Evolutionary conservation across 2,888 invertebrate genomes (phyloP), one percentile per base, ranked within the genome.

Genomic region (Seladonia tumulorum): DNA sequence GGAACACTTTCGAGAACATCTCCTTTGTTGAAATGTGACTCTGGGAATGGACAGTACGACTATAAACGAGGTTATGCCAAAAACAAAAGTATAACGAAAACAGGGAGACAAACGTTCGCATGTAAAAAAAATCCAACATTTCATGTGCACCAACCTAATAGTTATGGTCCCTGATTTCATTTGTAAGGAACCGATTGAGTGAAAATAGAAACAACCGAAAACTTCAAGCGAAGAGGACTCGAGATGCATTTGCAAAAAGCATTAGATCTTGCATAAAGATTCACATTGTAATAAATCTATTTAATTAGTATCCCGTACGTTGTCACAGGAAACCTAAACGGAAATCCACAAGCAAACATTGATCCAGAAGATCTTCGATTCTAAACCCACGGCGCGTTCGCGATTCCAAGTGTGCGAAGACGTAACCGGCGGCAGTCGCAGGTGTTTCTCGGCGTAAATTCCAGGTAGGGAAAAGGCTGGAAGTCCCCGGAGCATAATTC

Each of bases 401-500:
- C 60, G 29, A 63, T 29, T 63, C 16, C 5, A 14, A 63, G 16
- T 25, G 2, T 14, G 14, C 25, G 60, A 63, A 88, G 86, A 88
- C n/a, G 81, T 18, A 5, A 22, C 57, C 57, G 16, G 22, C 3
- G 35, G 29, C 1, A 8, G 82, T 87, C 88, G 83, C 92, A 92
- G 91, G 86, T 92, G 92, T 87, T 84, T 85, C 87, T 86, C 79
- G 76, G 79, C 88, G 90, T 89, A 85, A 88, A 88, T 88, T 25
- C 22, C 45, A 35, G 5, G 1, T 49, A 68, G 8, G 71, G 66
- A 78, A 80, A 63, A 73, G 25, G 66, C 74, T 74, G 5, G 39
- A 39, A 35, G 35, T 35, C 18, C 42, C 77, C 42, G 77, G 63
- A 76, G 77, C 57, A 86, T 88, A 88, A 87, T 90, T 87, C 83